Conservation (phyloP, 2,797 vertebrate genomes). For the Xenops minutus region DNA sequence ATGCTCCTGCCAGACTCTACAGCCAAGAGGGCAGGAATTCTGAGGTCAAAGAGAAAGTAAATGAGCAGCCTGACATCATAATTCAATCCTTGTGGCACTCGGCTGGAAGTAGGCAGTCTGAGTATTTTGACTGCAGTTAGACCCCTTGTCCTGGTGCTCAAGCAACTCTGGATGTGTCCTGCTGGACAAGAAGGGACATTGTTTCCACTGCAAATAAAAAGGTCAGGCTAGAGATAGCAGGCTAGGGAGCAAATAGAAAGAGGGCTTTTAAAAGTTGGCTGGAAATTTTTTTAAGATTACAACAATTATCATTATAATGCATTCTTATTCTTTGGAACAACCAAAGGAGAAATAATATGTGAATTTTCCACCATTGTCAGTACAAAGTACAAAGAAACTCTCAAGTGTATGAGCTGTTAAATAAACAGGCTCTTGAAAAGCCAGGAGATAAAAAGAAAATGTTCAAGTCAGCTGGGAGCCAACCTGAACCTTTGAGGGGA, state of each 20-base stretch:
- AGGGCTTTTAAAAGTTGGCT: background rate
- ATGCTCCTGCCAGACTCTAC: background rate
- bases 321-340: background rate
- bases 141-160: background rate
- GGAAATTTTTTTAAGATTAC: background rate
- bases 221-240: background rate
- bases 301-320: background rate
- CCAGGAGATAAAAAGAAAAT: background rate
- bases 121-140: background rate
- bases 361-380: background rate
- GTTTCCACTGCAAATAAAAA: background rate
- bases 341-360: background rate
- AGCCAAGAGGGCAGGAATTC: background rate
- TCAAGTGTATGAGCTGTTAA: background rate
- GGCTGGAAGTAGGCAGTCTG: background rate
- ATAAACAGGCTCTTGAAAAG: slow-evolving; percentile 17
- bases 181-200: background rate
- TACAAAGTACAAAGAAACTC: background rate
- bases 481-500: background rate
- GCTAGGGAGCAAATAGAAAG: background rate
- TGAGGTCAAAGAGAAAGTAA: background rate
- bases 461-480: background rate
- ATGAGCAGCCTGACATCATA: background rate
- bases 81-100: background rate
- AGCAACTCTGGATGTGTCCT: background rate